Evolutionary conservation across 2,113 vertebrate species (phyloP).

Genomic region (Petromus typicus): DNA sequence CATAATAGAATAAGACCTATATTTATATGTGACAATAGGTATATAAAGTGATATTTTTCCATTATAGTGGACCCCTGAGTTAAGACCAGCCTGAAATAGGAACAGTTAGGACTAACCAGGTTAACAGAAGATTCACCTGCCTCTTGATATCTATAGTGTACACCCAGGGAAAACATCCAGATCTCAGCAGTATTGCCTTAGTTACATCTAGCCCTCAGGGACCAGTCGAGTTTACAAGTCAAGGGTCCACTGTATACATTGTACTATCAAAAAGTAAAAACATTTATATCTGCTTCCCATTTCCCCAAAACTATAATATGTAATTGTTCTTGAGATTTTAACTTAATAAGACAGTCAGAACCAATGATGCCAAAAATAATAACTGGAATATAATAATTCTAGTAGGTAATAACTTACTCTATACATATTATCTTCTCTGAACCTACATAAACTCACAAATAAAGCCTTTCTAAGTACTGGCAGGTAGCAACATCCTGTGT

Average conservation of each 20-base stretch:
- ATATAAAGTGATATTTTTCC: not conserved
- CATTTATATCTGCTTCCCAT: not conserved
- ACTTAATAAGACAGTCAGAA: constrained; percentile 41
- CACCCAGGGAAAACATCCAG: too few species aligned
- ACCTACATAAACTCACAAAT: not conserved
- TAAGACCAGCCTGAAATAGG: too few species aligned
- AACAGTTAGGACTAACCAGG: too few species aligned
- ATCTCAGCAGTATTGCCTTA: too few species aligned
- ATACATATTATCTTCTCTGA: not conserved
- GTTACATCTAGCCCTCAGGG: too few species aligned
- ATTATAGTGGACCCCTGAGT: not conserved
- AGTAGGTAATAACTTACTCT: not conserved
- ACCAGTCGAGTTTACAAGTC: too few species aligned
- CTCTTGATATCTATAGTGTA: too few species aligned
- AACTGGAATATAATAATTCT: constrained; percentile 52
- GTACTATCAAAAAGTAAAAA: not conserved
- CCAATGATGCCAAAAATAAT: too few species aligned
- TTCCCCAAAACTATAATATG: accelerated
- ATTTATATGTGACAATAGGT: not conserved
- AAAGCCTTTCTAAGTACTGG: accelerated
- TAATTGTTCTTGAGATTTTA: constrained; percentile 39
- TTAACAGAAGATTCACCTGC: too few species aligned
- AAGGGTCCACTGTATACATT: not conserved
- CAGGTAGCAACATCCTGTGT: constrained; percentile 36
- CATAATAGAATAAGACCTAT: not conserved